A percentile compares a stretch with the other conserved stretches of the same genome.
Evolutionary conservation across 2,113 vertebrate species (phyloP).

Genomic region (Saimiri boliviensis): DNA sequence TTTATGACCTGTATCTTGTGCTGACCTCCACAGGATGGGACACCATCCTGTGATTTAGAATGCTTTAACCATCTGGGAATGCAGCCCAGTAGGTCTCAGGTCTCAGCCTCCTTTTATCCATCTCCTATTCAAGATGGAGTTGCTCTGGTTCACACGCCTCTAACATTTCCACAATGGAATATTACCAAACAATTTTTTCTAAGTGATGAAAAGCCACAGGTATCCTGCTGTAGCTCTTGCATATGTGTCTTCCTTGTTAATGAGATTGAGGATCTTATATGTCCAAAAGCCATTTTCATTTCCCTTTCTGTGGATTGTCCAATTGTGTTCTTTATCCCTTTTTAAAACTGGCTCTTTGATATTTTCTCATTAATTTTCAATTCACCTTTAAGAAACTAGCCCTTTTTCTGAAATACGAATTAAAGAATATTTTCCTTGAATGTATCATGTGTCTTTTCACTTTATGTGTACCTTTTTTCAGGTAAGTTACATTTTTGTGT

Average conservation of each 20-base stretch:
- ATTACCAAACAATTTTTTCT: not conserved
- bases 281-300: not conserved
- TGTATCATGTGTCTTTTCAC: conserved; percentile 4
- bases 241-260: not conserved
- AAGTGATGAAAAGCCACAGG: not conserved
- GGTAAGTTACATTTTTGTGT: not conserved
- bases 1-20: no score
- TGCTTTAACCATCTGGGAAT: no score
- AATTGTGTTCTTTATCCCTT: not conserved
- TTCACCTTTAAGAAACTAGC: conserved; percentile 22
- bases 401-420: conserved; percentile 13
- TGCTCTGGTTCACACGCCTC: no score
- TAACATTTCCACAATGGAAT: not conserved
- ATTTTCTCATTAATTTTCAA: conserved; percentile 25
- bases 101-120: no score
- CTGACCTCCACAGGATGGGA: no score
- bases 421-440: not conserved
- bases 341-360: conserved; percentile 12
- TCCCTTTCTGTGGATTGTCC: not conserved
- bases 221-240: not conserved
- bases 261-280: not conserved
- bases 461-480: conserved; percentile 22
- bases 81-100: no score
- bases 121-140: no score
- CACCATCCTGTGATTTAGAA: no score